Evolutionary conservation across 2,113 vertebrate genomes (phyloP), one percentile per base, ranked within the genome.

Genomic region (Fulmarus glacialis): DNA sequence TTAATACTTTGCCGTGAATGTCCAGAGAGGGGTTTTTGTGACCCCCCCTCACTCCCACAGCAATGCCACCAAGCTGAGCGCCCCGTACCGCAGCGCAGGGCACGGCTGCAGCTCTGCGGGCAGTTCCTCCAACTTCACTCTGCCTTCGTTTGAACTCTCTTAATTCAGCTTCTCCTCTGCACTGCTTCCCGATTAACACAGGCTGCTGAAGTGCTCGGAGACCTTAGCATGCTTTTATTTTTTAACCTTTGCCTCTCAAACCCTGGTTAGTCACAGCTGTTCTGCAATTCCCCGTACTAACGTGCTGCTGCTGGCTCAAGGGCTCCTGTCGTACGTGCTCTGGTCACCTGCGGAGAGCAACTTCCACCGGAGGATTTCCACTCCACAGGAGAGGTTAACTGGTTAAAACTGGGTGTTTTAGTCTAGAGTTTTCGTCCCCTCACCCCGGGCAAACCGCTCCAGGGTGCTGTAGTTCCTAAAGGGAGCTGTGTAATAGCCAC

Each of bases 151-250:
- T 56, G 74, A 74, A 14, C 72, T 75, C 59, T 73, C 55, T 66
- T 78, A 8, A 45, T 82, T 43, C 91, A 45, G 94, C 89, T 79
- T 67, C 89, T 88, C 75, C 90, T 94, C 89, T 88, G 87, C 47
- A 3, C 71, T 29, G 90, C 89, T 96, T 86, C 77, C 80, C 29
- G 0, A 80, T 82, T 97, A 94, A 98, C 96, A 30, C 59, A 38
- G 91, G 56, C 90, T 92, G 96, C 91, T 63, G 68, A 17, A 70
- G 82, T 9, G 58, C 53, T 73, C 1, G 0, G 52, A 52, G n/a
- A 67, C 68, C 70, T 93, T 50, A 6, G 87, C 94, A 71, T 87
- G 96, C 80, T 89, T 56, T 42, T 21, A 7, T 9, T 4, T 40
- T n/a, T 52, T 42, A 24, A 52, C 74, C 59, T 71, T 34, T 74